Percentiles rank a stretch among this genome's conserved stretches.
Conservation (phyloP, 2,113 vertebrate species). For the Thinocorus orbignyianus region DNA sequence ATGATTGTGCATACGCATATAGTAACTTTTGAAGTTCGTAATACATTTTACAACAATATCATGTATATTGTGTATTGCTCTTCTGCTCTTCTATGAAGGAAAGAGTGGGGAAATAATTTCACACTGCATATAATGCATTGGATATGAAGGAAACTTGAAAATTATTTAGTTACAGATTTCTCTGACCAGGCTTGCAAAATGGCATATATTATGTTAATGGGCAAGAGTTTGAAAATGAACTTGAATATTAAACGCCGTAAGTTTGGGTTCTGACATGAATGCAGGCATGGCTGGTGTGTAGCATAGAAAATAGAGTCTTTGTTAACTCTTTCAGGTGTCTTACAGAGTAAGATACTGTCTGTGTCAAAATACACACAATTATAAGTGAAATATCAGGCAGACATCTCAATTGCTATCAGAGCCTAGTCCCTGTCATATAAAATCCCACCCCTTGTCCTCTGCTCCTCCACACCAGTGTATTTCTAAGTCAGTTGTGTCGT, state of each 20-base stretch:
- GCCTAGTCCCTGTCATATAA: neutral
- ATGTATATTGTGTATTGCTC: conserved; percentile 49
- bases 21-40: conserved; percentile 54
- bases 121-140: conserved; percentile 82
- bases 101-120: conserved; percentile 79
- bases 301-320: conserved; percentile 51
- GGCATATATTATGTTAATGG: conserved; percentile 82
- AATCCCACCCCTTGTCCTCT: neutral
- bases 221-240: conserved; percentile 79
- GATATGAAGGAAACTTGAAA: conserved; percentile 82
- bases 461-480: neutral
- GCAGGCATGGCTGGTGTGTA: conserved; percentile 1
- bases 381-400: neutral
- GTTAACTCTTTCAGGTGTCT: conserved; percentile 58
- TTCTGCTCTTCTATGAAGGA: conserved; percentile 62
- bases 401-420: neutral
- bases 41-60: conserved; percentile 54
- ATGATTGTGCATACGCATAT: neutral
- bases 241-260: conserved; percentile 80
- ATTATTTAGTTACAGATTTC: conserved; percentile 84
- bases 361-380: neutral
- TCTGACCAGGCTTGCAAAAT: conserved; percentile 82
- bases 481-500: neutral
- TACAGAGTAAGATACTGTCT: neutral
- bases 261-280: conserved; percentile 76